A percentile compares a stretch with the other conserved stretches of the same genome.
Evolutionary conservation across 2,113 vertebrate species (phyloP).

Genomic region (Ophthalmolycus amberensis): DNA sequence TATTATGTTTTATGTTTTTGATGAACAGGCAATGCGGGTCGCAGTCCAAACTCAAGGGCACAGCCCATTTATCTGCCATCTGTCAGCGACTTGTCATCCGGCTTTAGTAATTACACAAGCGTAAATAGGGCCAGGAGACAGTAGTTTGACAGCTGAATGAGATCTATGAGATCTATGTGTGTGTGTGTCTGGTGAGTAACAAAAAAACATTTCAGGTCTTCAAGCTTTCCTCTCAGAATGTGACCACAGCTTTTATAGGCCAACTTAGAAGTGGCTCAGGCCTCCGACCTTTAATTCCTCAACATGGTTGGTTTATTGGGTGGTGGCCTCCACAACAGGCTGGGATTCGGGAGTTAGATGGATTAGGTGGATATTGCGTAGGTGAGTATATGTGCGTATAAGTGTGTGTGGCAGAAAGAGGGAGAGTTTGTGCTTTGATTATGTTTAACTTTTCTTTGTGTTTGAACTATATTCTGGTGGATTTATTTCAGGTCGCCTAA

Average conservation of each 20-base stretch:
- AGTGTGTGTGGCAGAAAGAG: neutral
- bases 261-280: slow-evolving; percentile 30
- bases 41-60: slow-evolving; percentile 70
- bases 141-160: slow-evolving; percentile 62
- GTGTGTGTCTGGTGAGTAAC: slow-evolving; percentile 28
- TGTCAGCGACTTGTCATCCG: slow-evolving; percentile 78
- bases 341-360: slow-evolving; percentile 22
- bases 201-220: slow-evolving; percentile 12
- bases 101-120: slow-evolving; percentile 76
- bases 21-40: slow-evolving; percentile 63
- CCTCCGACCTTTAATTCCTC: slow-evolving; percentile 45
- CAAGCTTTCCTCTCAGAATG: slow-evolving; percentile 43
- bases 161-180: slow-evolving; percentile 62
- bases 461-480: neutral
- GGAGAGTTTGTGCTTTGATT: neutral
- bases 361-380: neutral
- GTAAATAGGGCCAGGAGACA: slow-evolving; percentile 73
- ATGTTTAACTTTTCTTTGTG: neutral
- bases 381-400: neutral
- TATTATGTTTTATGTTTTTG: slow-evolving; percentile 68
- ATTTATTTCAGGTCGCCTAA: neutral
- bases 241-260: slow-evolving; percentile 53
- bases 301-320: slow-evolving; percentile 46
- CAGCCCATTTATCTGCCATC: slow-evolving; percentile 73
- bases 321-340: slow-evolving; percentile 47